Evolutionary conservation across 2,888 invertebrate species (phyloP).

Genomic region (Pachliopta kotzebuea): DNA sequence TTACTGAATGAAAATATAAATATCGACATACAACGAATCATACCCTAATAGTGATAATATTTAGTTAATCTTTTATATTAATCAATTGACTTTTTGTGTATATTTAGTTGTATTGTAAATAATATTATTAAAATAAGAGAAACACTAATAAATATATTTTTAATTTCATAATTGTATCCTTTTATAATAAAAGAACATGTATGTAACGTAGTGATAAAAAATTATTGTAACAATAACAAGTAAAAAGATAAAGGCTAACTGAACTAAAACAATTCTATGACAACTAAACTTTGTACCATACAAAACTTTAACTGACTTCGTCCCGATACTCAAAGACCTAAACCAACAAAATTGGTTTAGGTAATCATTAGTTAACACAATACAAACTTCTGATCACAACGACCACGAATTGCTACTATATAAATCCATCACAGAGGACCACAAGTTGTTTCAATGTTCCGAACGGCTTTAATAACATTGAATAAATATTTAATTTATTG

Average conservation of each 20-base stretch:
- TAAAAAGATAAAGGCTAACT: background rate
- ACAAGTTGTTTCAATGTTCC: conserved; percentile 21
- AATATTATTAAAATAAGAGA: no score
- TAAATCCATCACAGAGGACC: conserved; percentile 21
- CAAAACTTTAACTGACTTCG: conserved; percentile 26
- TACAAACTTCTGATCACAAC: conserved; percentile 41
- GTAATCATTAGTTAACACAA: conserved; percentile 49
- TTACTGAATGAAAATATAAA: no score
- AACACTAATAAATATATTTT: no score
- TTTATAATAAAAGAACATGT: no score
- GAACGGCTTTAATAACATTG: conserved; percentile 4
- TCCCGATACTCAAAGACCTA: conserved; percentile 40
- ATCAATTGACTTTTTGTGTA: no score
- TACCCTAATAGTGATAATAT: no score
- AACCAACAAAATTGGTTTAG: conserved; percentile 60
- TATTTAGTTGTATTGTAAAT: no score
- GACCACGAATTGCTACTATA: conserved; percentile 19
- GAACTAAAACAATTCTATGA: conserved; percentile 8
- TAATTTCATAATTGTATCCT: no score
- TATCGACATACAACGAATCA: no score
- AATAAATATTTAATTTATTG: conserved; percentile 9
- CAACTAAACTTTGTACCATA: conserved; percentile 31
- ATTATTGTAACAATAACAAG: background rate
- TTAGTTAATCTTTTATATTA: no score
- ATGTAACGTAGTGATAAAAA: no score